Percentiles rank a stretch among this genome's conserved stretches.
Conservation (phyloP, 2,888 invertebrate species). For the Petrolisthes cinctipes region DNA sequence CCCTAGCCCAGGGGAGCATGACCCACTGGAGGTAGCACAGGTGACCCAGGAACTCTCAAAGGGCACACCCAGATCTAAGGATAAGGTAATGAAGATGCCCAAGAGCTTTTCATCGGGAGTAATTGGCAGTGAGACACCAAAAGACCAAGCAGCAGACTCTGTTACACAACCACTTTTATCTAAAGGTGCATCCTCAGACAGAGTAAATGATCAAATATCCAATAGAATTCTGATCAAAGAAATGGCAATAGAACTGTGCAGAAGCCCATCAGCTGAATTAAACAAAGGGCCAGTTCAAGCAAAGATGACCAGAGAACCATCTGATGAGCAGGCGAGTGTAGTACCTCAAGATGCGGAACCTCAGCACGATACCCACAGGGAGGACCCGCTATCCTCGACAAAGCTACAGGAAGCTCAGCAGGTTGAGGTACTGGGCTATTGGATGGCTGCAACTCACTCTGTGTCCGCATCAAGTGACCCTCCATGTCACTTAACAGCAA, state of each 20-base stretch:
- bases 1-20: neutral
- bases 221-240: slow-evolving; percentile 7
- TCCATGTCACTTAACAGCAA: slow-evolving; percentile 34
- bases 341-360: neutral
- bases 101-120: slow-evolving; percentile 41
- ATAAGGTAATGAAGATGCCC: slow-evolving; percentile 13
- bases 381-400: slow-evolving; percentile 18
- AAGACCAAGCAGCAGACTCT: neutral
- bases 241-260: slow-evolving; percentile 6
- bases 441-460: slow-evolving; percentile 32
- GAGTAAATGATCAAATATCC: slow-evolving; percentile 13
- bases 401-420: slow-evolving; percentile 12
- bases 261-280: neutral
- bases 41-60: slow-evolving; percentile 37
- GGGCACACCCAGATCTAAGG: slow-evolving; percentile 8
- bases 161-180: neutral
- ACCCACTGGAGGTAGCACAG: slow-evolving; percentile 35
- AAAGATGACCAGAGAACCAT: slow-evolving; percentile 1
- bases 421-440: slow-evolving; percentile 42
- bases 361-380: neutral
- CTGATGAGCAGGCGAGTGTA: neutral
- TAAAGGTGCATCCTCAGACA: slow-evolving; percentile 31
- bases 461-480: slow-evolving; percentile 39
- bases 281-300: neutral
- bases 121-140: neutral